Evolutionary conservation across 2,797 vertebrate genomes (phyloP).

Genomic region (Anisognathus igniventris): DNA sequence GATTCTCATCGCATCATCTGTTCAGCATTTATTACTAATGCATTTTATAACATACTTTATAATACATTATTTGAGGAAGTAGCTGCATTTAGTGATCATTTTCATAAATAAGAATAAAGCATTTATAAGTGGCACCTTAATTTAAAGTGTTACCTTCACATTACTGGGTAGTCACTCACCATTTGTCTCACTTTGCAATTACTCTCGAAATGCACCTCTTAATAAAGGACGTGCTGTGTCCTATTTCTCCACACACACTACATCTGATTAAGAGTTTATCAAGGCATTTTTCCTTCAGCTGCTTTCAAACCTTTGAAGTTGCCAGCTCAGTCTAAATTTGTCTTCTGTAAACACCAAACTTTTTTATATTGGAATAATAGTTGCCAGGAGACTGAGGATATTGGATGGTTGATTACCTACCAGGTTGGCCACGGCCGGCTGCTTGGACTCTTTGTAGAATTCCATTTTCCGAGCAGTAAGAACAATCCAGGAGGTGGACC

Average conservation of each 20-base stretch:
- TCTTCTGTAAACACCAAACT: background rate
- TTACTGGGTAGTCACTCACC: slow-evolving; percentile 65
- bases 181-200: slow-evolving; percentile 74
- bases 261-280: slow-evolving; percentile 76
- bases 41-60: slow-evolving; percentile 79
- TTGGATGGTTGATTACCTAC: slow-evolving; percentile 67
- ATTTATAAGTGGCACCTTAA: slow-evolving; percentile 78
- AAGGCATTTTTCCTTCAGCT: slow-evolving; percentile 65
- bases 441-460: slow-evolving; percentile 91
- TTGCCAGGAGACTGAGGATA: background rate
- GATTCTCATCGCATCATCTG: slow-evolving; percentile 75
- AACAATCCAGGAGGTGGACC: slow-evolving; percentile 84
- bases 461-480: slow-evolving; percentile 82
- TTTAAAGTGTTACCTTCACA: slow-evolving; percentile 78
- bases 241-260: slow-evolving; percentile 60
- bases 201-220: slow-evolving; percentile 74
- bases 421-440: slow-evolving; percentile 75
- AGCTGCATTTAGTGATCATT: slow-evolving; percentile 78
- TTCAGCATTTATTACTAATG: slow-evolving; percentile 81
- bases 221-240: slow-evolving; percentile 73
- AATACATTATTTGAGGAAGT: slow-evolving; percentile 78
- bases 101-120: slow-evolving; percentile 81
- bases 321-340: background rate
- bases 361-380: background rate
- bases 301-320: slow-evolving; percentile 44